Percentiles rank a stretch among this genome's conserved stretches.
Evolutionary conservation across 2,888 invertebrate genomes (phyloP).

Genomic region (Clunio marinus): DNA sequence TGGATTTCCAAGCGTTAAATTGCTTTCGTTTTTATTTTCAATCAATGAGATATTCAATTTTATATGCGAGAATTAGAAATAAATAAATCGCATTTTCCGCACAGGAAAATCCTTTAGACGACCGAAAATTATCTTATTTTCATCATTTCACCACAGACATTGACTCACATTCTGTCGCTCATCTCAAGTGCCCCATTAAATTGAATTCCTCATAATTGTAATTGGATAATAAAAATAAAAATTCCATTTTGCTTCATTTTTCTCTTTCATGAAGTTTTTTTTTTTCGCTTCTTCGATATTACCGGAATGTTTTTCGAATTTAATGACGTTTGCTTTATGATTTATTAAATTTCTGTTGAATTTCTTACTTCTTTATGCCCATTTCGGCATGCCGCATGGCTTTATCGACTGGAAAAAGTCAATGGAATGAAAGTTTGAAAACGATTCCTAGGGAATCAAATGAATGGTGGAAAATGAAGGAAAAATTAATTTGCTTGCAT

Average conservation of each 20-base stretch:
- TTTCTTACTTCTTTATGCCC: no score
- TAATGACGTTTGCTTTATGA: slow-evolving; percentile 32
- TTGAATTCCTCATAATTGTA: slow-evolving; percentile 35
- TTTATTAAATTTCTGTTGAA: not conserved
- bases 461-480: no score
- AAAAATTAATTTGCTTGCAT: no score
- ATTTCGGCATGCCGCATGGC: not conserved
- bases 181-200: slow-evolving; percentile 21
- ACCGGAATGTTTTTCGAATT: not conserved
- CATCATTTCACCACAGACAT: slow-evolving; percentile 24
- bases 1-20: no score
- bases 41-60: no score
- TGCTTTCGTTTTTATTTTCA: no score
- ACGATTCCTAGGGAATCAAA: no score
- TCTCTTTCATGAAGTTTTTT: not conserved
- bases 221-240: slow-evolving; percentile 31
- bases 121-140: slow-evolving; percentile 23
- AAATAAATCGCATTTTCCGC: not conserved
- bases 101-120: not conserved
- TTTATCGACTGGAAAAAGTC: slow-evolving; percentile 4
- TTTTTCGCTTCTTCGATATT: not conserved
- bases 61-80: no score
- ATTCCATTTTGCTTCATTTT: slow-evolving; percentile 21
- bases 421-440: no score
- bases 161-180: not conserved